Evolutionary conservation across 1,140 invertebrate species (phyloP), one percentile per base, ranked within the genome.

Genomic region (Octopus sinensis): DNA sequence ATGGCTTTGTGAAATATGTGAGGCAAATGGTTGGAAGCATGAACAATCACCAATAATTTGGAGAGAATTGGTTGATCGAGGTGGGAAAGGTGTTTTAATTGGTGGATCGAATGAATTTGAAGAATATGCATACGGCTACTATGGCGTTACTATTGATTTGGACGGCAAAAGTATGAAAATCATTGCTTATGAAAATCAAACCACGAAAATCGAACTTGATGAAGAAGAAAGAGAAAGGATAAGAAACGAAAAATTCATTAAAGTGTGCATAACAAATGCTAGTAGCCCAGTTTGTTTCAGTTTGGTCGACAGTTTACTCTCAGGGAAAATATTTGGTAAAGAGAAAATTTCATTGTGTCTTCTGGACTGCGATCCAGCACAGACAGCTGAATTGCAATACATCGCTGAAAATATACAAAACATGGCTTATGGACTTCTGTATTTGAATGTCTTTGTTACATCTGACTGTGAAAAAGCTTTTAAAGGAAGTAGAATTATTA

Each of bases 51-150:
- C 91, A 43, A 82, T 91, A n/a, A 85, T 91, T n/a, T 91, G 91
- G 91, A 80, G 91, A 51, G 91, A 91, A 83, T 77, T 91, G 76
- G 87, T 91, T 23, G 89, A 91, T 80, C 83, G 89, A 43, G 91
- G 91, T 51, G 90, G 91, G 4, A 91, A n/a, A 84, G 90, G 90
- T n/a, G 87, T 90, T n/a, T 85, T 91, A 7, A 90, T 91, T 78
- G 91, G 91, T 68, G 90, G 88, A 54, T 87, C 88, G 1, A 91
- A 91, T 85, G 91, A 91, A 12, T n/a, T n/a, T n/a, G n/a, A n/a
- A n/a, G n/a, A n/a, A n/a, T n/a, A n/a, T n/a, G n/a, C n/a, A n/a
- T n/a, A n/a, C n/a, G n/a, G n/a, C n/a, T n/a, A n/a, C n/a, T n/a
- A n/a, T n/a, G n/a, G n/a, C n/a, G n/a, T n/a, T n/a, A n/a, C n/a